A percentile compares a stretch with the other conserved stretches of the same genome.
These are phyloP conservation scores for Tethya wilhelma DNA, from an alignment of 37 sponge, comb jelly and placozoan species.

Conservation along the genomic window DNA sequence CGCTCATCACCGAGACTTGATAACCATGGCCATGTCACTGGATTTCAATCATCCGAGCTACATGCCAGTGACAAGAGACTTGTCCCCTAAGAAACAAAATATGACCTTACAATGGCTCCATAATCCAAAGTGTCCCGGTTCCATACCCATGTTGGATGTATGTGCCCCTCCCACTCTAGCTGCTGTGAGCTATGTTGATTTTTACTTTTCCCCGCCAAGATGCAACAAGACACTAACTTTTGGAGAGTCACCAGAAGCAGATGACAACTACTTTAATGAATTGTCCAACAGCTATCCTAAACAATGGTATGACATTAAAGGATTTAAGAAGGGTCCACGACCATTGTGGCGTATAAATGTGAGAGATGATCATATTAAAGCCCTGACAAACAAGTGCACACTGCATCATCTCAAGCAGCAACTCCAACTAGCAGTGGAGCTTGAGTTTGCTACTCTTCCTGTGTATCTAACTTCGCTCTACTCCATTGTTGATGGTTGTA, in stretches of 20 bases:
- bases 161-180: not conserved
- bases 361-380: not conserved
- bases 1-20: no score
- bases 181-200: not conserved
- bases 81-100: constrained; percentile 13
- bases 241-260: not conserved
- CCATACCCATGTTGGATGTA: not conserved
- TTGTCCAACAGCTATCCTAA: not conserved
- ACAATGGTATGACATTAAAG: not conserved
- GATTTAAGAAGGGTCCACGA: not conserved
- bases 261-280: not conserved
- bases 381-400: not conserved
- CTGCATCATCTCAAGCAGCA: not conserved
- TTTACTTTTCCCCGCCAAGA: not conserved
- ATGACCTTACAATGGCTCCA: constrained; percentile 58
- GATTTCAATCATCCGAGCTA: constrained; percentile 50
- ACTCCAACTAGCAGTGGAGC: constrained; percentile 36
- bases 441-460: constrained; percentile 61
- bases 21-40: no score
- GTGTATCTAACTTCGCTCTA: constrained; percentile 56
- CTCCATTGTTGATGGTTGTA: constrained; percentile 48
- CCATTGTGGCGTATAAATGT: not conserved
- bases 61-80: constrained; percentile 80
- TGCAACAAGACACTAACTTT: not conserved
- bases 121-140: constrained; percentile 9